Conservation (phyloP, 1,140 invertebrate genomes). For the Panagrolaimus sp. region DNA sequence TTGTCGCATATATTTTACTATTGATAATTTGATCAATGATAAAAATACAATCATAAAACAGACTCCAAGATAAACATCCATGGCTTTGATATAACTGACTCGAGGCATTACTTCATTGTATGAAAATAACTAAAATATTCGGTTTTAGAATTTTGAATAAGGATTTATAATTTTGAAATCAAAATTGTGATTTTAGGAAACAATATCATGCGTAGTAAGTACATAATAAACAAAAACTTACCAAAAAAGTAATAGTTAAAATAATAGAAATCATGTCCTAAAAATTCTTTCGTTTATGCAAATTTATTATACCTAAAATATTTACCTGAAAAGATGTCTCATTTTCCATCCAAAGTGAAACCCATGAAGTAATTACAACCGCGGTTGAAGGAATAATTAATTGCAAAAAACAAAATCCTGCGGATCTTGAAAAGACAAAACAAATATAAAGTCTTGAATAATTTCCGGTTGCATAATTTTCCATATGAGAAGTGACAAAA, state of each 20-base stretch:
- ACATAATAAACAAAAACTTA: neutral
- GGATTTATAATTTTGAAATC: too few species aligned
- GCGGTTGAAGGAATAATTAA: conserved; percentile 59
- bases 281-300: too few species aligned
- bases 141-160: too few species aligned
- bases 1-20: conserved; percentile 56
- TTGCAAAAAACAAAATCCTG: conserved; percentile 59
- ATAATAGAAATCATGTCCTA: conserved; percentile 84
- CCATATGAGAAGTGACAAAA: conserved; percentile 48
- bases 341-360: conserved; percentile 59
- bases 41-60: conserved; percentile 59
- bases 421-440: conserved; percentile 54
- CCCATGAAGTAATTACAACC: conserved; percentile 58
- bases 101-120: conserved; percentile 87
- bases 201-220: too few species aligned
- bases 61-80: conserved; percentile 90
- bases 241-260: conserved; percentile 92
- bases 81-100: conserved; percentile 87
- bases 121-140: conserved; percentile 76
- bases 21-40: conserved; percentile 58
- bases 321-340: conserved; percentile 53
- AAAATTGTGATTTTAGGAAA: too few species aligned
- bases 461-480: conserved; percentile 52
- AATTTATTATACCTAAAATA: conserved; percentile 59
- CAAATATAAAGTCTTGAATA: conserved; percentile 57